Conservation (phyloP, 2,113 vertebrate species). For the Vidua macroura region DNA sequence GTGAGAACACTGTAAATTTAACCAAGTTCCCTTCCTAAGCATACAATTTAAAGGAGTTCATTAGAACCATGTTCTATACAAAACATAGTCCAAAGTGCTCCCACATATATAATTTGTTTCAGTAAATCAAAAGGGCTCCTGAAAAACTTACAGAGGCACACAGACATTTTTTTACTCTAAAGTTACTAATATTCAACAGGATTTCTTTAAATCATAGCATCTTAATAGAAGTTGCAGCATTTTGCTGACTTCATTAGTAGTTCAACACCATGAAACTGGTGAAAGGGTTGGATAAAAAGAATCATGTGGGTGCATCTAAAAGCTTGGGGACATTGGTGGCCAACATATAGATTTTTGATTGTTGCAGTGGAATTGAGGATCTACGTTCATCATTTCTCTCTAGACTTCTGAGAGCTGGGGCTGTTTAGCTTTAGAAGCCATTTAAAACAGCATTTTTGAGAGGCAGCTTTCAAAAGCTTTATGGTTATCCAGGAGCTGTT, state of each 20-base stretch:
- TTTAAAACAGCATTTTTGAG: background rate
- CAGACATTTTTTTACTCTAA: background rate
- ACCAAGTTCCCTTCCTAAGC: background rate
- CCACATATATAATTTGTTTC: background rate
- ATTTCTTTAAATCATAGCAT: constrained; percentile 26
- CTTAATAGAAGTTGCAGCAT: background rate
- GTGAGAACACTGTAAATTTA: background rate
- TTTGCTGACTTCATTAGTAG: background rate
- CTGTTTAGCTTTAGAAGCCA: background rate
- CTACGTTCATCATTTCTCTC: background rate
- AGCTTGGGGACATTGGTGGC: background rate
- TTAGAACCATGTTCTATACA: background rate
- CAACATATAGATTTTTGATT: background rate
- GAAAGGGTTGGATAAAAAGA: background rate
- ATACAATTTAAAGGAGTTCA: background rate
- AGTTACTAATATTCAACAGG: background rate
- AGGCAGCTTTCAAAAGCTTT: background rate
- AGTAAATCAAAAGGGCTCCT: constrained; percentile 8
- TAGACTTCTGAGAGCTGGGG: background rate
- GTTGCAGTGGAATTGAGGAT: background rate
- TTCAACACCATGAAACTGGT: background rate
- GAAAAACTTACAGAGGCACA: background rate
- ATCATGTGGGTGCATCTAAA: background rate
- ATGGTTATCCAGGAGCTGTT: background rate
- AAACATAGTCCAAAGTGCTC: background rate